Conservation (phyloP, 2,888 invertebrate species). For the Adineta ricciae region DNA sequence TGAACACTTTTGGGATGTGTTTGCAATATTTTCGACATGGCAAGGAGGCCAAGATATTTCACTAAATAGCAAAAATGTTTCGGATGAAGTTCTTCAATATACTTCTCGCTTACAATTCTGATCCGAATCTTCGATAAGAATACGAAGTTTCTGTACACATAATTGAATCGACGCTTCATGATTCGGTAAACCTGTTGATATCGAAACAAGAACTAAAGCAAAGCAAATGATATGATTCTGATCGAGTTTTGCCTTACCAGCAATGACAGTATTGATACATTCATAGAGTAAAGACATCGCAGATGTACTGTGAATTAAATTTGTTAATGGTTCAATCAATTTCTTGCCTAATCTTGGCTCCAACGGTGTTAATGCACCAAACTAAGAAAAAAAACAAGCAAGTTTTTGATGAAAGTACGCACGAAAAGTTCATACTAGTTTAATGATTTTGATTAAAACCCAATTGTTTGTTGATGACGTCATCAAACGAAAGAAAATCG, state of each 20-base stretch:
- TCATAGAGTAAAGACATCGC: slow-evolving; percentile 99
- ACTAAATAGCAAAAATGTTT: slow-evolving; percentile 55
- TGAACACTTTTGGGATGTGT: slow-evolving; percentile 98
- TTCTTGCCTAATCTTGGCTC: slow-evolving; percentile 99
- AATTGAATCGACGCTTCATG: slow-evolving; percentile 75
- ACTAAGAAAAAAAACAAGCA: slow-evolving; percentile 59
- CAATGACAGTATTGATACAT: slow-evolving; percentile 99
- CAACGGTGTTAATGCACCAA: slow-evolving; percentile 99
- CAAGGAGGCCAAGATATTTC: slow-evolving; percentile 87
- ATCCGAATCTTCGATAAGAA: slow-evolving; percentile 95
- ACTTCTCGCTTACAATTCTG: slow-evolving; percentile 71
- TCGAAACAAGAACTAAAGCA: slow-evolving; percentile 76
- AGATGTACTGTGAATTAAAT: slow-evolving; percentile 99
- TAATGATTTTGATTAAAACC: slow-evolving; percentile 99
- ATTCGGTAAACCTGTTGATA: slow-evolving; percentile 96
- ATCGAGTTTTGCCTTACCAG: slow-evolving; percentile 49
- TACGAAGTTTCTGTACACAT: slow-evolving; percentile 94
- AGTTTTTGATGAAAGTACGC: neutral
- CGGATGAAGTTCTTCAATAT: slow-evolving; percentile 38
- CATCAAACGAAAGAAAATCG: slow-evolving; percentile 98
- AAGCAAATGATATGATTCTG: neutral
- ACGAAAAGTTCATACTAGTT: slow-evolving; percentile 56
- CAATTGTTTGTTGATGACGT: slow-evolving; percentile 98
- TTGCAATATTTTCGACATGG: slow-evolving; percentile 95
- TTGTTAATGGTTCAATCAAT: slow-evolving; percentile 99